Conservation (phyloP, 2,113 vertebrate species). For the Xiphophorus maculatus region DNA sequence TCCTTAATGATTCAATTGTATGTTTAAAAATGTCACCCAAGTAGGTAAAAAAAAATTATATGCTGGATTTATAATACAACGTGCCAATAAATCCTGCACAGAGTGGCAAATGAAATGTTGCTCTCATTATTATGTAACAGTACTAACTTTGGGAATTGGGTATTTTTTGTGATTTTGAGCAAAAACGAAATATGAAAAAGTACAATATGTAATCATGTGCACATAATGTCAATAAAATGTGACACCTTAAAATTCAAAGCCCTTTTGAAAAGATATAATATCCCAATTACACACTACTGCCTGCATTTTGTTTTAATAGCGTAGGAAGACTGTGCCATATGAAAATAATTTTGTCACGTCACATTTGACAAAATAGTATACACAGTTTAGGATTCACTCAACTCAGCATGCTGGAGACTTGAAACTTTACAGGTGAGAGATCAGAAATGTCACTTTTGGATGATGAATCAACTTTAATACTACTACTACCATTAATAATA, state of each 20-base stretch:
- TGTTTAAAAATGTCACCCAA: background rate
- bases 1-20: background rate
- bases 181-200: background rate
- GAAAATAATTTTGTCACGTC: too few species aligned
- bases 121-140: too few species aligned
- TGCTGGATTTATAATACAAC: background rate
- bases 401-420: background rate
- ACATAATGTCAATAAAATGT: background rate
- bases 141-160: background rate
- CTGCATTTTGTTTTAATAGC: background rate
- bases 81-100: slow-evolving; percentile 11
- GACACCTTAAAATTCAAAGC: background rate
- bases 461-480: background rate
- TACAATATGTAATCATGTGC: background rate
- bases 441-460: too few species aligned
- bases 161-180: background rate
- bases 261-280: background rate
- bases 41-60: slow-evolving; percentile 7
- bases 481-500: background rate
- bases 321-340: too few species aligned
- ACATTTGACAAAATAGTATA: background rate
- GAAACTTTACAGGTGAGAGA: background rate
- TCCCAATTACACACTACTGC: background rate
- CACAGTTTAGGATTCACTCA: background rate
- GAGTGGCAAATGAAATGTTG: slow-evolving; percentile 3